Base-by-base conservation (phyloP, 2,797 vertebrate genomes). In the Carcharodon carcharias region DNA sequence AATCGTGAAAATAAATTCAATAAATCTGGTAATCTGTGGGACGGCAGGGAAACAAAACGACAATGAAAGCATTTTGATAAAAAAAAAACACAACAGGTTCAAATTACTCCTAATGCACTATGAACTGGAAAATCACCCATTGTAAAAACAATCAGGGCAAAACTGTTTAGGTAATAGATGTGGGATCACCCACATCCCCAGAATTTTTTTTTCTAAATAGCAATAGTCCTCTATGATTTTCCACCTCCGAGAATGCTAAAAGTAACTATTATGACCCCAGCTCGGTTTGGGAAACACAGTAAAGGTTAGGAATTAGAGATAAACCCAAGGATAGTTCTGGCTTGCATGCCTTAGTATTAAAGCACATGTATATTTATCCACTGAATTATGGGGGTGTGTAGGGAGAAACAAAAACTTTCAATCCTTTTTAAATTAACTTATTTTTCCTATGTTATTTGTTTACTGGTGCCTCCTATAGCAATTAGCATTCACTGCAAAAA, bases 71-170 rank as follows among this genome's bases (percentile, higher is more conserved):
- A 65, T 65, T 93, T 93, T 65, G 91, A 45, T 6, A 40, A 65
- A 93, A 93, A 93, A 93, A 54, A 56, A 65, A 23, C 45, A 65
- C 14, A 65, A 93, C 18, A 28, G 31, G 31, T 61, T 91, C 54
- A 89, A 92, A 63, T 63, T 92, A 63, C 89, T 92, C 54, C 89
- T 61, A 63, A 18, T 92, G 58, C 61, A 92, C 61, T 93, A 40
- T 93, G 58, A 65, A 61, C 35, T 21, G 65, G 61, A n/a, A 93
- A 93, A 93, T 93, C 61, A 93, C 61, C 65, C 91, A 93, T 40
- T 23, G 61, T 65, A 93, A 93, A 93, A 93, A 93, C 58, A 93
- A 93, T 63, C 61, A 93, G 61, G 88, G 16, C 88, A 40, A 93
- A 31, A 26, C 65, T 8, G 7, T 8, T 9, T 40, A 45, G n/a